These are phyloP conservation scores for Brenthis ino DNA, from an alignment of 2,888 invertebrate species.

Conservation along the genomic window DNA sequence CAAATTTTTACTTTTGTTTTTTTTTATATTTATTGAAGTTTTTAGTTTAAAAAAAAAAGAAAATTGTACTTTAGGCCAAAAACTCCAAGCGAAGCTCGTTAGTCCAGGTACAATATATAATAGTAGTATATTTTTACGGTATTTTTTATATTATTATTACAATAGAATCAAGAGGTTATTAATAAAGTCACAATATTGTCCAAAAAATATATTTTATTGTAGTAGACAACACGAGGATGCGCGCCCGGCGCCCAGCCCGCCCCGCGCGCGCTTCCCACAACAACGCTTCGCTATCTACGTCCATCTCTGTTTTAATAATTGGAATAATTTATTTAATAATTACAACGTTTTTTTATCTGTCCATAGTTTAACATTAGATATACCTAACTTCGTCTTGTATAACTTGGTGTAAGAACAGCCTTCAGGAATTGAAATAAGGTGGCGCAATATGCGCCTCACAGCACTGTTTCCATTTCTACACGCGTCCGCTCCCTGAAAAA, in stretches of 20 bases:
- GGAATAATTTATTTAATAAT: conserved; percentile 84
- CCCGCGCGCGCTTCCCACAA: conserved; percentile 78
- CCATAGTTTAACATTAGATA: conserved; percentile 81
- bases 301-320: conserved; percentile 82
- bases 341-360: conserved; percentile 81
- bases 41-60: no score
- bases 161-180: conserved; percentile 16
- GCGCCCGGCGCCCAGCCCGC: conserved; percentile 78
- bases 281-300: conserved; percentile 80
- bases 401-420: conserved; percentile 83
- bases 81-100: no score
- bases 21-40: no score
- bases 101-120: no score
- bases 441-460: conserved; percentile 86
- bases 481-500: conserved; percentile 81
- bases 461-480: conserved; percentile 97
- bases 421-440: conserved; percentile 81
- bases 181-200: conserved; percentile 67
- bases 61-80: no score
- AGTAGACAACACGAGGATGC: conserved; percentile 80
- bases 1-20: no score
- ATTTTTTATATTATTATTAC: conserved; percentile 4
- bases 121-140: neutral
- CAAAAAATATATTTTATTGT: conserved; percentile 83
- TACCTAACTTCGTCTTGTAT: conserved; percentile 82